phyloP scores from a whole-genome alignment of 2,888 invertebrate genomes.

The Magallana nippona region DNA sequence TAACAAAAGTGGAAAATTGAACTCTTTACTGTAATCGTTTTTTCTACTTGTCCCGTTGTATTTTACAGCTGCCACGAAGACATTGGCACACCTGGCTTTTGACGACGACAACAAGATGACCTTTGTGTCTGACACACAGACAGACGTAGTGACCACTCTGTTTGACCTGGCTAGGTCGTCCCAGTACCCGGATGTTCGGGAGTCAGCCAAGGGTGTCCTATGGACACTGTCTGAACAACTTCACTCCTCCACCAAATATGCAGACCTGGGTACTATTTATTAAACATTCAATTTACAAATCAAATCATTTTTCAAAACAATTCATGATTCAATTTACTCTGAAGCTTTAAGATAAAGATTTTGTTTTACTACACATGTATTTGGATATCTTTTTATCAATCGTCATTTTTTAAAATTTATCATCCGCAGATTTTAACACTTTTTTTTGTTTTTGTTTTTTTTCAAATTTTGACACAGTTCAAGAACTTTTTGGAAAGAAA shows the following conservation, averaged over 20 bases:
- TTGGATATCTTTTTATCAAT: no score
- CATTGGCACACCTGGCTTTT: conserved; percentile 43
- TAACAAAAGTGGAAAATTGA: no score
- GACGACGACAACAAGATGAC: conserved; percentile 34
- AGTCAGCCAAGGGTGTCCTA: conserved; percentile 34
- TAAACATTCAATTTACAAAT: not conserved
- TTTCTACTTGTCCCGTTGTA: not conserved
- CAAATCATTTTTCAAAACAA: no score
- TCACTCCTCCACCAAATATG: conserved; percentile 25
- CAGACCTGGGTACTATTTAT: conserved; percentile 21
- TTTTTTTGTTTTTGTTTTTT: not conserved
- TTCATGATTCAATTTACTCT: no score
- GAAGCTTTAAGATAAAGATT: no score
- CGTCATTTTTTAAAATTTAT: no score
- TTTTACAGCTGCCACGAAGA: conserved; percentile 31
- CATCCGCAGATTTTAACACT: no score
- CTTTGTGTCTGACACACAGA: conserved; percentile 36
- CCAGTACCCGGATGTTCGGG: not conserved
- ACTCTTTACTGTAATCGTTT: no score
- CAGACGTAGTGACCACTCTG: conserved; percentile 24
- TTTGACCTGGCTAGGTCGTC: conserved; percentile 19
- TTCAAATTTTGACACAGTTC: not conserved
- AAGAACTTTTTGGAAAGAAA: conserved; percentile 34
- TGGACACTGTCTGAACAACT: conserved; percentile 41
- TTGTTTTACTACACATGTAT: no score